These are phyloP conservation scores for Dinocampus coccinellae DNA, from an alignment of 2,888 invertebrate genomes.

Conservation along the genomic window DNA sequence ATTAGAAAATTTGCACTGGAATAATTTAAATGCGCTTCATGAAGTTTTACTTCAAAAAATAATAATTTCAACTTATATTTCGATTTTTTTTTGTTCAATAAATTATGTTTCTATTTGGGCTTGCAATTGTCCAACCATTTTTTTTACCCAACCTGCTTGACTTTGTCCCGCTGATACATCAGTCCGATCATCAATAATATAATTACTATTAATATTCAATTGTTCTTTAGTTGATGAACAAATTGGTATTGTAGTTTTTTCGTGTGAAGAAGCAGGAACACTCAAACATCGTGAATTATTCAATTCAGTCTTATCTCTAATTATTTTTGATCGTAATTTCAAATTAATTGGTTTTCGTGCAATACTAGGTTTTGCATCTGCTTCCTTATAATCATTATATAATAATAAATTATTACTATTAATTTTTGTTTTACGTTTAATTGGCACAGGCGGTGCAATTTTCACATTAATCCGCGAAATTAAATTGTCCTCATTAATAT, in stretches of 20 bases:
- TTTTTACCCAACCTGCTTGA: slow-evolving; percentile 66
- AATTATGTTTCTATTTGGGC: slow-evolving; percentile 60
- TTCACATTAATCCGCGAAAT: slow-evolving; percentile 38
- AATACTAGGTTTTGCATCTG: slow-evolving; percentile 51
- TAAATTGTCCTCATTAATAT: background rate
- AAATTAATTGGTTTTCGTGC: slow-evolving; percentile 60
- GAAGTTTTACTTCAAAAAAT: too few relatives aligned
- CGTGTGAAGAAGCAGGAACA: background rate
- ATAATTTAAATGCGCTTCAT: too few relatives aligned
- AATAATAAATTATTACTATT: background rate
- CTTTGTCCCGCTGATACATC: slow-evolving; percentile 67
- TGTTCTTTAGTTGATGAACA: slow-evolving; percentile 29
- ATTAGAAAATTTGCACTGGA: too few relatives aligned
- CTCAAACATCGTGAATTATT: background rate
- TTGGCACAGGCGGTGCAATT: slow-evolving; percentile 59
- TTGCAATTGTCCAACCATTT: slow-evolving; percentile 66
- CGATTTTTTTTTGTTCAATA: slow-evolving; percentile 2
- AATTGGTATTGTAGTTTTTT: background rate
- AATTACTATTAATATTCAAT: slow-evolving; percentile 5
- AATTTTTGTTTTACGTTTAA: slow-evolving; percentile 45
- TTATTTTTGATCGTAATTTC: slow-evolving; percentile 44
- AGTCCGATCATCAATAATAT: slow-evolving; percentile 49
- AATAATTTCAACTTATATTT: background rate
- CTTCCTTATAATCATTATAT: background rate
- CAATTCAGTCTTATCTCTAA: slow-evolving; percentile 5